phyloP scores from a whole-genome alignment of 2,113 vertebrate genomes.

The Trogon melanurus region DNA sequence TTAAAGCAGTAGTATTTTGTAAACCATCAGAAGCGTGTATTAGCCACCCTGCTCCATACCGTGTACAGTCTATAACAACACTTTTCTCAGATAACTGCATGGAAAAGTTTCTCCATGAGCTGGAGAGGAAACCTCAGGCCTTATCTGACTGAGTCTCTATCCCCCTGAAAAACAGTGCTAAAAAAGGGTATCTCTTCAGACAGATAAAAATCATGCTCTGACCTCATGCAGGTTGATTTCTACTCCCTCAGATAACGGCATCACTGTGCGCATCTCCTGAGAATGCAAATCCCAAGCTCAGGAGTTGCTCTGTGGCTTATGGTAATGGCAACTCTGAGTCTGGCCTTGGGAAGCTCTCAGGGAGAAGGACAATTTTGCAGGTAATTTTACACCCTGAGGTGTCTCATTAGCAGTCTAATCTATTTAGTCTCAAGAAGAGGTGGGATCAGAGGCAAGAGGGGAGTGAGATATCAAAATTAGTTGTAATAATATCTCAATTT shows the following conservation, averaged over 20 bases:
- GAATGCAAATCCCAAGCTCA: not conserved
- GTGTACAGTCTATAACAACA: accelerated
- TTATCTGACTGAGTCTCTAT: not conserved
- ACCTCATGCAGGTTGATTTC: not conserved
- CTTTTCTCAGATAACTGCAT: not conserved
- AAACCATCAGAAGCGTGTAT: not conserved
- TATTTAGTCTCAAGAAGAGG: not conserved
- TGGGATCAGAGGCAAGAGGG: not conserved
- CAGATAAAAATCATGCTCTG: not conserved
- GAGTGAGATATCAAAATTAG: not conserved
- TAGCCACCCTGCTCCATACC: not conserved
- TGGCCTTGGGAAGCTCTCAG: not conserved
- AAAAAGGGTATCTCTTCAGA: not conserved
- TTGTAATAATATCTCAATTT: conserved; percentile 21
- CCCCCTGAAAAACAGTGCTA: not conserved
- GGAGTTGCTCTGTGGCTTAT: not conserved
- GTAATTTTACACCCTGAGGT: not conserved
- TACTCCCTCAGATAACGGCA: not conserved
- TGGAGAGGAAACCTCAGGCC: not conserved
- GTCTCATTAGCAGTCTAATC: conserved; percentile 5
- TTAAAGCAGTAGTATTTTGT: not conserved
- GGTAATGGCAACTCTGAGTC: not conserved
- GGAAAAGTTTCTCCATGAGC: not conserved
- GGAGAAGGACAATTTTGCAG: not conserved
- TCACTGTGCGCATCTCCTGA: not conserved